Base-by-base conservation (phyloP, 2,113 vertebrate genomes). In the Ptyas mucosa region DNA sequence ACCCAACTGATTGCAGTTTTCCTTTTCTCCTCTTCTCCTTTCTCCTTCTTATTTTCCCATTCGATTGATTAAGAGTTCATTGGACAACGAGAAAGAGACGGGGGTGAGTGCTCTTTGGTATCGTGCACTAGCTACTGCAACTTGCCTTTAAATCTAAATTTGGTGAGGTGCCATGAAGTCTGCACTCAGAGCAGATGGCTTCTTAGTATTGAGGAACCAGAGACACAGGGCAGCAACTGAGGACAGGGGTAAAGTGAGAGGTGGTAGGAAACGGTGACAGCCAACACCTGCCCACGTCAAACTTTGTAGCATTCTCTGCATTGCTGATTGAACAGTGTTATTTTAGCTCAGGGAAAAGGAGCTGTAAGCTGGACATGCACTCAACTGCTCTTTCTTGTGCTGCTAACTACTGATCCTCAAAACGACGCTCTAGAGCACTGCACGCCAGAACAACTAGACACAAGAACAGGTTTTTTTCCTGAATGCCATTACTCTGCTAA, bases 241-340 rank as follows among this genome's bases (percentile, higher is more conserved):
- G 93, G 89, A 92, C 75, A 85, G 10, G 15, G 90, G 51, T 75
- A 85, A 8, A 88, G 26, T 0, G 0, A 92, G 23, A 88, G 34
- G 58, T 92, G 53, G 7, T 29, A 53, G 64, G 91, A 26, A 21
- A 20, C 51, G 2, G 0, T 15, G 58, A 91, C 55, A 58, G 34
- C 69, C n/a, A 92, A 34, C 94, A 95, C 93, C 94, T 95, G 94
- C 91, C 85, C 2, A 0, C 55, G 93, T 95, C 88, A 89, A 92
- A 75, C 91, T 95, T 14, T 34, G 53, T n/a, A 93, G 43, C 85
- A 94, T 95, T 85, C 93, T 54, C 90, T 8, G 92, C 8, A 0
- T 92, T 94, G 46, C 0, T 95, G 92, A 69, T 90, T 81, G 64
- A 26, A 86, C 52, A 5, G 1, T 49, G 85, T 15, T 92, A 54